phyloP scores from a whole-genome alignment of 2,113 vertebrate species.

The Tragulus kanchil region DNA sequence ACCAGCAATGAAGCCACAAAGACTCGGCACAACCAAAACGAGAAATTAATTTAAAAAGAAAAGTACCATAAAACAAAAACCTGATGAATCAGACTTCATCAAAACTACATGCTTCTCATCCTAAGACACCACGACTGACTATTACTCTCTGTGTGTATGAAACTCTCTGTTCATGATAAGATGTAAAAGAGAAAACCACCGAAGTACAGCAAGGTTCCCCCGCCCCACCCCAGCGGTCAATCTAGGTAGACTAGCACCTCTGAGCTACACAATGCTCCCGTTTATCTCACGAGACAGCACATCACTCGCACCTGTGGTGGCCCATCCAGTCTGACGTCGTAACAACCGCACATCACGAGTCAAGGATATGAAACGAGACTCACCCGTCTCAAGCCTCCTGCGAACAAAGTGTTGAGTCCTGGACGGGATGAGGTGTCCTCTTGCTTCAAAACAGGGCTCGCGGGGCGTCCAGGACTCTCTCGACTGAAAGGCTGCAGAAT shows the following conservation, averaged over 20 bases:
- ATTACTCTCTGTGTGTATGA: neutral
- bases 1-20: neutral
- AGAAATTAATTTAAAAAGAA: neutral
- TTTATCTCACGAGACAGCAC: neutral
- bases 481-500: slow-evolving; percentile 88
- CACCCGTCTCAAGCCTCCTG: slow-evolving; percentile 83
- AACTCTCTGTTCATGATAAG: neutral
- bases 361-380: slow-evolving; percentile 57
- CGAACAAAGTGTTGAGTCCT: slow-evolving; percentile 76
- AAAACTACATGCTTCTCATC: neutral
- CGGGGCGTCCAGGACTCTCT: slow-evolving; percentile 66
- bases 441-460: slow-evolving; percentile 66
- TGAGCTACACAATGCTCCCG: accelerated
- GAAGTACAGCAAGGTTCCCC: neutral
- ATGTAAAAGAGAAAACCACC: neutral
- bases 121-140: neutral
- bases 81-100: neutral
- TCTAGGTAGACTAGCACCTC: neutral
- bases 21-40: neutral
- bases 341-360: accelerated
- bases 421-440: slow-evolving; percentile 53
- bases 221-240: neutral
- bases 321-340: accelerated
- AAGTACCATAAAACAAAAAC: neutral
- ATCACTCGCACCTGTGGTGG: no score